Percentiles rank a stretch among this genome's conserved stretches.
These are phyloP conservation scores for Nomada hirtipes DNA, from an alignment of 2,888 invertebrate species.

Conservation along the genomic window DNA sequence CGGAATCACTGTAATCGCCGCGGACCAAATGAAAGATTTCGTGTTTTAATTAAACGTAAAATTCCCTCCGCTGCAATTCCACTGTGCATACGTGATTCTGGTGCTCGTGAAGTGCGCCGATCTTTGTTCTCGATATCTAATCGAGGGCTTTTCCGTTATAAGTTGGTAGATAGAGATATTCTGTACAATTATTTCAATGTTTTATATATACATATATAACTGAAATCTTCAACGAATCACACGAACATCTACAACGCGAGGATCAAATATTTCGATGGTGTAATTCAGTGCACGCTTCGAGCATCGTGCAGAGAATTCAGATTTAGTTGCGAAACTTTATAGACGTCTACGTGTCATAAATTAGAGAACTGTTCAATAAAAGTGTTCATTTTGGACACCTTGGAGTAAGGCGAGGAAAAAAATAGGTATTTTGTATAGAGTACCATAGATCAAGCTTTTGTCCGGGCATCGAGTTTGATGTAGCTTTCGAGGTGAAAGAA, in stretches of 20 bases:
- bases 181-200: too few species aligned
- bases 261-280: background rate
- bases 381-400: background rate
- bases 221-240: background rate
- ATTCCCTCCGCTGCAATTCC: conserved; percentile 5
- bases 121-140: background rate
- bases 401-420: background rate
- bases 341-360: conserved; percentile 4
- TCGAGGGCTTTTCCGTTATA: too few species aligned
- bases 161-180: too few species aligned
- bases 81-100: background rate
- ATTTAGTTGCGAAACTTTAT: conserved; percentile 6
- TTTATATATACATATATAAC: too few species aligned
- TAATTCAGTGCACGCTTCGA: background rate
- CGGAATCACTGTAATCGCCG: conserved; percentile 43
- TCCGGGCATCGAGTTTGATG: conserved; percentile 2
- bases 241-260: background rate
- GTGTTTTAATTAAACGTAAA: conserved; percentile 41
- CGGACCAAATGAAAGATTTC: conserved; percentile 45
- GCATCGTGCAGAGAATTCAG: background rate
- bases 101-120: background rate
- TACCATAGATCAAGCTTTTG: conserved; percentile 34
- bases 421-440: conserved; percentile 21
- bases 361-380: conserved; percentile 26
- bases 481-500: conserved; percentile 24